These are phyloP conservation scores for Myripristis murdjan DNA, from an alignment of 2,797 vertebrate species.

Conservation along the genomic window DNA sequence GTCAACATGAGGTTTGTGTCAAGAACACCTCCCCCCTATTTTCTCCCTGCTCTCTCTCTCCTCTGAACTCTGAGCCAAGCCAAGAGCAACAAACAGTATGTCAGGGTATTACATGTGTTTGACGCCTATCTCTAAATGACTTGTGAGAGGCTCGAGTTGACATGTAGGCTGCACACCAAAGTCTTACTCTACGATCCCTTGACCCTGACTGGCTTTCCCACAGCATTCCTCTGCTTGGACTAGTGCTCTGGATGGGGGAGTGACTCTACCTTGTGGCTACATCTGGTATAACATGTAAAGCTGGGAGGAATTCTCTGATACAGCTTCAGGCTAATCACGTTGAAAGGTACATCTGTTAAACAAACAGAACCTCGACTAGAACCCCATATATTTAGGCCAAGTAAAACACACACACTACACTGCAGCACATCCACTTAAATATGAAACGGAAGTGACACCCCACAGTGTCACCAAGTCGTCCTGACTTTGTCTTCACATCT, in stretches of 20 bases:
- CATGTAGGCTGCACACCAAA: constrained; percentile 51
- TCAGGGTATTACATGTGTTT: constrained; percentile 29
- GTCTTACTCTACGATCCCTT: constrained; percentile 53
- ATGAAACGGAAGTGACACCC: constrained; percentile 3
- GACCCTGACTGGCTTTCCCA: constrained; percentile 47
- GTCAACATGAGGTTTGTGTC: constrained; percentile 35
- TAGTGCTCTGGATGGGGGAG: constrained; percentile 43
- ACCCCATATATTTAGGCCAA: neutral
- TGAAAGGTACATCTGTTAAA: neutral
- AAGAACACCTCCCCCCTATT: constrained; percentile 16
- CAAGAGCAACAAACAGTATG: constrained; percentile 49
- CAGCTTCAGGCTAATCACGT: neutral
- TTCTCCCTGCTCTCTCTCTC: constrained; percentile 8
- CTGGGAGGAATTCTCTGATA: neutral
- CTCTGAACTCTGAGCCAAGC: constrained; percentile 17
- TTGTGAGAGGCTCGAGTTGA: constrained; percentile 34
- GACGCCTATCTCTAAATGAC: constrained; percentile 38
- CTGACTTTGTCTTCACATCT: constrained; percentile 23
- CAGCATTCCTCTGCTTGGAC: constrained; percentile 35
- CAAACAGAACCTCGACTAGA: neutral
- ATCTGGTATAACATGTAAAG: constrained; percentile 15
- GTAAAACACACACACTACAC: neutral
- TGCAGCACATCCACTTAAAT: neutral
- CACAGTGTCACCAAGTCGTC: constrained; percentile 9
- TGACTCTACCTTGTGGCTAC: constrained; percentile 80